A percentile compares a stretch with the other conserved stretches of the same genome.
Conservation (phyloP, 2,113 vertebrate genomes). For the Heteronetta atricapilla region DNA sequence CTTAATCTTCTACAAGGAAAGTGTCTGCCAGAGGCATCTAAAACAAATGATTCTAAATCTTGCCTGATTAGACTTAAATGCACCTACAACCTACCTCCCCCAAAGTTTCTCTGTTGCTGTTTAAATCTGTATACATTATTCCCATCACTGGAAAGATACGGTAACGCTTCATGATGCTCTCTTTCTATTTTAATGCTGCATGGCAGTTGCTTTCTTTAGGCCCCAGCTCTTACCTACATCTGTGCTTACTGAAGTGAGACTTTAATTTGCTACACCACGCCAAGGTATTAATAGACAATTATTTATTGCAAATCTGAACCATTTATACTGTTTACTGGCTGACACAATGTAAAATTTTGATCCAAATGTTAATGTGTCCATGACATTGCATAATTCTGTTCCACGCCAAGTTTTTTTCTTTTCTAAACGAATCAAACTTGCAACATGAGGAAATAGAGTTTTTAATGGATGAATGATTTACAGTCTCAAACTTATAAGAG, state of each 20-base stretch:
- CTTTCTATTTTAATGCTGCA: conserved; percentile 29
- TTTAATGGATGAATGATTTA: conserved; percentile 83
- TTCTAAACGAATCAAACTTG: conserved; percentile 75
- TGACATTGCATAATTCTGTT: conserved; percentile 85
- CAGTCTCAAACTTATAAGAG: conserved; percentile 69
- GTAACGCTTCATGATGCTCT: not conserved
- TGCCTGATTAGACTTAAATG: not conserved
- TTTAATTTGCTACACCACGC: conserved; percentile 87
- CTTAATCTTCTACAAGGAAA: conserved; percentile 10
- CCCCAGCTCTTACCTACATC: conserved; percentile 75
- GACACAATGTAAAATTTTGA: conserved; percentile 87
- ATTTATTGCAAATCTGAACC: conserved; percentile 89
- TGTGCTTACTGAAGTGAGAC: conserved; percentile 84
- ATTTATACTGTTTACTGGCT: conserved; percentile 87
- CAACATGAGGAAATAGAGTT: conserved; percentile 74
- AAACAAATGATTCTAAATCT: conserved; percentile 45
- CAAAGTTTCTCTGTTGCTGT: not conserved
- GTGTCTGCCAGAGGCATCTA: not conserved
- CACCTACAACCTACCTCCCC: not conserved
- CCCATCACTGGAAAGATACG: not conserved
- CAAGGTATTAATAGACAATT: conserved; percentile 90
- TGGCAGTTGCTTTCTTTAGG: conserved; percentile 60
- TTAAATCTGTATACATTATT: not conserved
- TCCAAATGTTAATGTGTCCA: conserved; percentile 91
- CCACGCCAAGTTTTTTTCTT: conserved; percentile 74